phyloP scores from a whole-genome alignment of 2,888 invertebrate species.

The Coelopa pilipes region DNA sequence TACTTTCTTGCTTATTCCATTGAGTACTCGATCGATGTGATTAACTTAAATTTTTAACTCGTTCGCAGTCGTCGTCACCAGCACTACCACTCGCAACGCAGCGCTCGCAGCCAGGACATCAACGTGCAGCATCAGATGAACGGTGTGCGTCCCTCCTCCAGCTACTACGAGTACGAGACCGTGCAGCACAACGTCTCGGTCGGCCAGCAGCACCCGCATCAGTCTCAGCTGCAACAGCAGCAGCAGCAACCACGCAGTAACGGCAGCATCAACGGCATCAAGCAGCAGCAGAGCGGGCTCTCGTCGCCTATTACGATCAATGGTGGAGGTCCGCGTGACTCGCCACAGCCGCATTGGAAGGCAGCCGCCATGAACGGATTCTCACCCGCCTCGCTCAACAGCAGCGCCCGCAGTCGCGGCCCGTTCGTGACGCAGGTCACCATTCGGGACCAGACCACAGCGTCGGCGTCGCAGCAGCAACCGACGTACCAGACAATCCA shows the following conservation, averaged over 20 bases:
- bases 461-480: constrained; percentile 47
- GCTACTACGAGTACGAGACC: constrained; percentile 87
- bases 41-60: too few species aligned
- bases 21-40: constrained; percentile 37
- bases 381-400: constrained; percentile 59
- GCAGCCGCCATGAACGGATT: constrained; percentile 62
- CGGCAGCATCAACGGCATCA: constrained; percentile 59
- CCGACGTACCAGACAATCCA: constrained; percentile 63
- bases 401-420: constrained; percentile 68
- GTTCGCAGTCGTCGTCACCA: constrained; percentile 72
- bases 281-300: constrained; percentile 46
- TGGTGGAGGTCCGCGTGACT: constrained; percentile 52
- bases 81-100: constrained; percentile 74
- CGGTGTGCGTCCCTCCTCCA: constrained; percentile 77
- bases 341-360: constrained; percentile 64
- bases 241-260: constrained; percentile 52
- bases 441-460: constrained; percentile 68
- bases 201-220: constrained; percentile 51
- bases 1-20: constrained; percentile 12
- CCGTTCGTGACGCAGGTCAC: constrained; percentile 74
- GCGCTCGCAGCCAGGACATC: constrained; percentile 71
- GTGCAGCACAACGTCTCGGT: constrained; percentile 72
- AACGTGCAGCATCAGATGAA: constrained; percentile 54
- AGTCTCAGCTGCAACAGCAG: constrained; percentile 52
- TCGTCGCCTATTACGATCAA: constrained; percentile 45